These are phyloP conservation scores for Hydroisotoma schaefferi DNA, from an alignment of 2,888 invertebrate genomes.

Conservation along the genomic window DNA sequence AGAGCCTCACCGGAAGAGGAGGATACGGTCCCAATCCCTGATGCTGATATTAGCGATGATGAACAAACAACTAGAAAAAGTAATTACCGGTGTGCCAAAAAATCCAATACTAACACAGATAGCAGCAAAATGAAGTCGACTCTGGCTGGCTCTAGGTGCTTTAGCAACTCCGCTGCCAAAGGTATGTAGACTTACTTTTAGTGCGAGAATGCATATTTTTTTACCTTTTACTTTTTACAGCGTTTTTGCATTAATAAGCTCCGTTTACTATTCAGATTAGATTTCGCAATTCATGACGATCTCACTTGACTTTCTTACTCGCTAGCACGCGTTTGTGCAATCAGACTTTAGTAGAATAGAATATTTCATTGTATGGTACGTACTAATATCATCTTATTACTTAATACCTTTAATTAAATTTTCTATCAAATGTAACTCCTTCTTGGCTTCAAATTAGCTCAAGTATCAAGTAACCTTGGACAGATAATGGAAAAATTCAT, in stretches of 20 bases:
- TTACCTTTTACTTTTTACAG: background rate
- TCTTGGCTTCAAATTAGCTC: no score
- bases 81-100: conserved; percentile 45
- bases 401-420: no score
- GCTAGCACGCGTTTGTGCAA: no score
- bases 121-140: conserved; percentile 42
- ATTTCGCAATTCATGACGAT: conserved; percentile 10
- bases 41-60: conserved; percentile 29
- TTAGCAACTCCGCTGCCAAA: conserved; percentile 47
- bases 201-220: background rate
- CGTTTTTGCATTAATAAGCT: background rate
- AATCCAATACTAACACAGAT: conserved; percentile 30
- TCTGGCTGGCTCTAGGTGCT: conserved; percentile 43
- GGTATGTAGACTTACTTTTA: conserved; percentile 28
- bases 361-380: no score
- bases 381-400: no score
- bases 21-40: conserved; percentile 46
- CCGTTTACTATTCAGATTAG: conserved; percentile 2
- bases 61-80: conserved; percentile 19
- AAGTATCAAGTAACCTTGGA: no score
- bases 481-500: no score
- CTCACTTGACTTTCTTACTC: background rate
- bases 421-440: no score
- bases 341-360: no score
- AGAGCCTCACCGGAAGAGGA: conserved; percentile 79